Evolutionary conservation across 2,113 vertebrate species (phyloP).

Genomic region (Anguilla rostrata): DNA sequence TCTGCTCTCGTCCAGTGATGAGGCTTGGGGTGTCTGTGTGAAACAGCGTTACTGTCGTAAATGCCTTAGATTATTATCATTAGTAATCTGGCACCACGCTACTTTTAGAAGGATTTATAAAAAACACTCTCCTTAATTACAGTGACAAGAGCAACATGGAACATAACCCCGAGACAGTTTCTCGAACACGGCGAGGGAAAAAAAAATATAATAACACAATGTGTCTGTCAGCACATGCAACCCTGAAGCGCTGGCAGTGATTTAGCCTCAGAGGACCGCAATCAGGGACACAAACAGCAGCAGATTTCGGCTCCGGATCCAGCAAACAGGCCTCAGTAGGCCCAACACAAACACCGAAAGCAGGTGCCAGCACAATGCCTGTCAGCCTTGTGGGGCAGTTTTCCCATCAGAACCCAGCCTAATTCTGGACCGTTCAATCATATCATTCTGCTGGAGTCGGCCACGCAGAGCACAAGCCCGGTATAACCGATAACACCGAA

Average conservation of each 20-base stretch:
- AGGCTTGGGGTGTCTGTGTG: not conserved
- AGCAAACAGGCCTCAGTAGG: not conserved
- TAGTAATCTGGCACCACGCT: not conserved
- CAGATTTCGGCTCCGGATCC: not conserved
- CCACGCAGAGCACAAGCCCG: not conserved
- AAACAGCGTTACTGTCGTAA: not conserved
- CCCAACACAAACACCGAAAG: not conserved
- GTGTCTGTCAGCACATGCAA: not conserved
- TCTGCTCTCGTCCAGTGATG: not conserved
- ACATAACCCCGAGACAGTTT: not conserved
- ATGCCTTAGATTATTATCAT: not conserved
- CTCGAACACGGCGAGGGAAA: not conserved
- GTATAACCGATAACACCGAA: constrained; percentile 11
- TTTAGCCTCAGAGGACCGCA: not conserved
- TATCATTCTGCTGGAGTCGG: not conserved
- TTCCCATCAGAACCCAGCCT: not conserved
- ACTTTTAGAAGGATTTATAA: no score
- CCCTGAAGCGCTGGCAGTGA: not conserved
- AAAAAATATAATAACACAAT: no score
- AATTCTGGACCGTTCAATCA: not conserved
- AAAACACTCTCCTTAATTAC: not conserved
- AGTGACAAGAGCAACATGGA: not conserved
- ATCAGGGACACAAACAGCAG: not conserved
- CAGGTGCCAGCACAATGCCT: not conserved
- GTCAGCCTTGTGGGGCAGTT: not conserved